A percentile compares a stretch with the other conserved stretches of the same genome.
These are phyloP conservation scores for Malthinus seriepunctatus DNA, from an alignment of 2,888 invertebrate genomes.

Conservation along the genomic window DNA sequence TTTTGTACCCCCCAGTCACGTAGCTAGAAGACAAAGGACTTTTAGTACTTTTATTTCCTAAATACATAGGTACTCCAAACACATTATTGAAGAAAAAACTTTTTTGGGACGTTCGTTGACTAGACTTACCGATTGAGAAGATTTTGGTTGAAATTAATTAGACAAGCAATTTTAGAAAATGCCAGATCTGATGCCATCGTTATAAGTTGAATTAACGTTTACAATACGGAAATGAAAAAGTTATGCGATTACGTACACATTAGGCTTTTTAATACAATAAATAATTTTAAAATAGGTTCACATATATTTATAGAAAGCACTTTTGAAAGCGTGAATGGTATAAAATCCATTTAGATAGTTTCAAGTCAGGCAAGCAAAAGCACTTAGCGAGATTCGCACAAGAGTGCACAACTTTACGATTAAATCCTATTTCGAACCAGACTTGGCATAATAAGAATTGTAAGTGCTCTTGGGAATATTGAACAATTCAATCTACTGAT, in stretches of 20 bases:
- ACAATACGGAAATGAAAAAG: no score
- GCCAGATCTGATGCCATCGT: no score
- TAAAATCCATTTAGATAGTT: constrained; percentile 42
- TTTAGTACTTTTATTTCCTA: no score
- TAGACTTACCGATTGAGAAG: no score
- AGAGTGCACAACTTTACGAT: constrained; percentile 49
- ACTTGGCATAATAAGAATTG: constrained; percentile 46
- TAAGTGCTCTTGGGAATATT: constrained; percentile 49
- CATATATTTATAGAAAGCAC: constrained; percentile 16
- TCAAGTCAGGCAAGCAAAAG: constrained; percentile 44
- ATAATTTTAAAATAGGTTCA: constrained; percentile 4
- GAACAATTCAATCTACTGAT: constrained; percentile 45
- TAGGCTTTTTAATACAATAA: constrained; percentile 2
- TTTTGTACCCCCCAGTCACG: no score
- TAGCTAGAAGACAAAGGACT: no score
- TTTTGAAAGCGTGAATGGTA: constrained; percentile 37
- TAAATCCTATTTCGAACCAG: constrained; percentile 48
- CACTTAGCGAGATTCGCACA: constrained; percentile 48
- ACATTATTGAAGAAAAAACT: no score
- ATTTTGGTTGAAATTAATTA: no score
- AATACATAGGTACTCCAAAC: no score
- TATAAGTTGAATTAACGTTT: no score
- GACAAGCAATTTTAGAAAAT: no score
- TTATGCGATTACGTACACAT: neutral
- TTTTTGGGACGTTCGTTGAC: no score